phyloP scores from a whole-genome alignment of 2,888 invertebrate genomes.

The Leptopilina drosophilae region DNA sequence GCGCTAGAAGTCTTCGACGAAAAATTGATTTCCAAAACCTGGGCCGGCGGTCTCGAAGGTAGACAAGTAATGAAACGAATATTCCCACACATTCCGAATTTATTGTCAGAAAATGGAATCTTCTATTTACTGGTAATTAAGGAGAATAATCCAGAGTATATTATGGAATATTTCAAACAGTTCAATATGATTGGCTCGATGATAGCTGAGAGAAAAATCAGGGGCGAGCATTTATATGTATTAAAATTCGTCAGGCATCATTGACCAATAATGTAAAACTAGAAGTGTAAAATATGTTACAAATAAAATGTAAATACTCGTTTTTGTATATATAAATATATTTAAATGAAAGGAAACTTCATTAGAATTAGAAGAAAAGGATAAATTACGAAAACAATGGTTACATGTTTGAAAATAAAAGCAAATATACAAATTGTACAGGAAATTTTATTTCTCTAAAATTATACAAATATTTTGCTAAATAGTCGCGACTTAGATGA shows the following conservation, averaged over 20 bases:
- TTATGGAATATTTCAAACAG: slow-evolving; percentile 80
- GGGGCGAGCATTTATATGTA: slow-evolving; percentile 92
- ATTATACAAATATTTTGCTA: slow-evolving; percentile 1
- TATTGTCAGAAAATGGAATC: slow-evolving; percentile 86
- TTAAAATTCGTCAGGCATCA: slow-evolving; percentile 9
- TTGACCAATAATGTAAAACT: background rate
- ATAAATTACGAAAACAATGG: background rate
- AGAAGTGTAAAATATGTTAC: background rate
- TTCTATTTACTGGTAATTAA: slow-evolving; percentile 93
- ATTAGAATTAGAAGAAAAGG: background rate
- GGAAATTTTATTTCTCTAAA: slow-evolving; percentile 18
- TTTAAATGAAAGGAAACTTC: background rate
- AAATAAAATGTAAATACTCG: slow-evolving; percentile 22
- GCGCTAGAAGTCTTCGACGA: slow-evolving; percentile 82
- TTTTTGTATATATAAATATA: slow-evolving; percentile 13
- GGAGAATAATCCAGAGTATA: slow-evolving; percentile 90
- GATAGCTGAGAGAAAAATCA: slow-evolving; percentile 86
- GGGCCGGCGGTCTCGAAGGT: slow-evolving; percentile 89
- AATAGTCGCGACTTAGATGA: background rate
- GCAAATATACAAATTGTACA: slow-evolving; percentile 22
- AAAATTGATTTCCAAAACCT: slow-evolving; percentile 81
- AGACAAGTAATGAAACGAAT: slow-evolving; percentile 88
- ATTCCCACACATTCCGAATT: slow-evolving; percentile 82
- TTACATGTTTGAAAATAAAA: slow-evolving; percentile 4
- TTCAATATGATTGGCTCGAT: slow-evolving; percentile 81